Base-by-base conservation (phyloP, 2,113 vertebrate species). In the Xyliphius kryptos region DNA sequence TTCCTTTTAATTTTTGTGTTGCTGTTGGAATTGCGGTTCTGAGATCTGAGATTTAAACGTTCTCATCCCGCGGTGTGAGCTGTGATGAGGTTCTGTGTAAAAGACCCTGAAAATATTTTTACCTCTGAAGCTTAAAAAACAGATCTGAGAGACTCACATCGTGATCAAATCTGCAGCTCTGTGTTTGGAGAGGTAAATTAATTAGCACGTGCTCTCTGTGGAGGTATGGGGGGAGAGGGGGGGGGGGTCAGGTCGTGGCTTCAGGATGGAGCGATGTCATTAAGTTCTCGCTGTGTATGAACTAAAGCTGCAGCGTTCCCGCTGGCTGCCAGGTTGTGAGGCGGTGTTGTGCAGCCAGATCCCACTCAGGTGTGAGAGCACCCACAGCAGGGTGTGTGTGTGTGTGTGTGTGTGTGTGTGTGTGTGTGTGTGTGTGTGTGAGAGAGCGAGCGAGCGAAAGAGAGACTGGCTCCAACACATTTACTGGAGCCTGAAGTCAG, bases 231-330 rank as follows among this genome's bases (percentile, higher is more conserved):
- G 50, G 7, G n/a, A 13, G 41, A 5, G 7, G 12, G n/a, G 14
- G 6, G 46, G 10, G 14, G 12, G 44, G 41, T 36, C 21, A n/a
- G 37, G 43, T 5, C 59, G 56, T 9, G 63, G 74, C 58, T 70
- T 61, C 69, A 77, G 75, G 77, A 53, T 22, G 38, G 46, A 73
- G 74, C 59, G 38, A 58, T 75, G 78, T 77, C 73, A 79, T 78
- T 75, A 74, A 38, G 21, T 57, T 41, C 79, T 70, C 20, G 53
- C 81, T 77, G 80, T 58, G 74, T 63, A 52, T 78, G 66, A 78
- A 67, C 77, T 57, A 74, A 80, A 80, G 79, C 80, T 80, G 78
- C 53, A 13, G 60, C 66, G 71, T 67, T 71, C 70, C 66, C 6
- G 44, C 60, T 83, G 56, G 17, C 8, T 47, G 75, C 66, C 81